Evolutionary conservation across 2,797 vertebrate species (phyloP).

Genomic region (Gambelia wislizenii): DNA sequence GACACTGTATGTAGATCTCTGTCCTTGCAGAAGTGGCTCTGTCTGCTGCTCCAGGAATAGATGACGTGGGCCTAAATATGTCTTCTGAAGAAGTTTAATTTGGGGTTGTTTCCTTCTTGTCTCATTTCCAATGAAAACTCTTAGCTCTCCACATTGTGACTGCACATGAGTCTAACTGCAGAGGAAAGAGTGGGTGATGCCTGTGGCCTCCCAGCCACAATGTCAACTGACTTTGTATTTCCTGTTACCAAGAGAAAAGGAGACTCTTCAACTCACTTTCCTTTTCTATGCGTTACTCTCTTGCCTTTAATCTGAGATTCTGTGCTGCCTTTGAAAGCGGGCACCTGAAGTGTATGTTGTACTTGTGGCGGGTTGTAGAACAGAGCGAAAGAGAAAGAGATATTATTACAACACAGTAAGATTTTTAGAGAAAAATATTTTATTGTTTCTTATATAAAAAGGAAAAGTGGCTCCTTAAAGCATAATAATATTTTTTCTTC

Average conservation of each 20-base stretch:
- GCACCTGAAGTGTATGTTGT: slow-evolving; percentile 11
- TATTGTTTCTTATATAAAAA: neutral
- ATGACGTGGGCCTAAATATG: neutral
- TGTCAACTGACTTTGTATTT: slow-evolving; percentile 48
- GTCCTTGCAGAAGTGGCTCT: neutral
- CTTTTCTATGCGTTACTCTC: slow-evolving; percentile 32
- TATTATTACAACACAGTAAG: neutral
- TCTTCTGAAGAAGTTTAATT: neutral
- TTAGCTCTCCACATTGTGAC: slow-evolving; percentile 17
- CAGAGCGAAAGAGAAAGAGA: neutral
- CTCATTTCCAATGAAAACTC: slow-evolving; percentile 11
- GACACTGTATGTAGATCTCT: too few species aligned
- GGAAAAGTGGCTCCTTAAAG: slow-evolving; percentile 24
- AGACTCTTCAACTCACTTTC: slow-evolving; percentile 32
- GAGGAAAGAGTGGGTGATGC: slow-evolving; percentile 60
- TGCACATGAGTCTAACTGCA: neutral
- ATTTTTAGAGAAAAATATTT: neutral
- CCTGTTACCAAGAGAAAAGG: slow-evolving; percentile 58
- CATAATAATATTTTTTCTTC: neutral
- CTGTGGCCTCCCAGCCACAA: neutral
- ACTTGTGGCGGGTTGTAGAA: slow-evolving; percentile 1
- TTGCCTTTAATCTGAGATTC: slow-evolving; percentile 18
- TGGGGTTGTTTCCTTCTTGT: slow-evolving; percentile 26
- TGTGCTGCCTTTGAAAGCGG: slow-evolving; percentile 5
- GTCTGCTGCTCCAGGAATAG: neutral